phyloP scores from a whole-genome alignment of 2,888 invertebrate genomes.

The Volucella inflata region DNA sequence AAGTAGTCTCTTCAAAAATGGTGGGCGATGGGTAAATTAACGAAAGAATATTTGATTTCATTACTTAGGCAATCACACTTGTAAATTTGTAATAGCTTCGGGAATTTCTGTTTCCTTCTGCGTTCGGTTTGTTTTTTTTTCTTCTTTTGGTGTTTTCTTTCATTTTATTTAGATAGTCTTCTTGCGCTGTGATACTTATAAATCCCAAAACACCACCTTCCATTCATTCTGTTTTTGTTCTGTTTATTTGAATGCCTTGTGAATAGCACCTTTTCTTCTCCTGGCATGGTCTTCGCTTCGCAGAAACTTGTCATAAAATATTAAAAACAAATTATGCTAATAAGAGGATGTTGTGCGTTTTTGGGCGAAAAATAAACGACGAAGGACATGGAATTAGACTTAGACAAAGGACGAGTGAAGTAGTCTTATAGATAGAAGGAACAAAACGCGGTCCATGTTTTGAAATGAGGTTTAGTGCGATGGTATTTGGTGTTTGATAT shows the following conservation, averaged over 20 bases:
- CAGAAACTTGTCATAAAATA: slow-evolving; percentile 70
- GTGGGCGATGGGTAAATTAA: background rate
- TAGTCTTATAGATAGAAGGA: too few species aligned
- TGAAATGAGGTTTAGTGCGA: slow-evolving; percentile 9
- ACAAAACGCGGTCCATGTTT: background rate
- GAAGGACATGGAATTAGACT: background rate
- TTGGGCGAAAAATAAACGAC: slow-evolving; percentile 31
- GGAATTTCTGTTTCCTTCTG: slow-evolving; percentile 28
- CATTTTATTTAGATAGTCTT: slow-evolving; percentile 5
- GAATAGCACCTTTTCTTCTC: slow-evolving; percentile 25
- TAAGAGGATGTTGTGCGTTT: slow-evolving; percentile 58
- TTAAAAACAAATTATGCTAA: slow-evolving; percentile 73
- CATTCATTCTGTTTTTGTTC: too few species aligned
- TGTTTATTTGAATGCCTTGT: slow-evolving; percentile 33
- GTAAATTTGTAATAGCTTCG: slow-evolving; percentile 62
- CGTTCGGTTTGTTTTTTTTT: slow-evolving; percentile 18
- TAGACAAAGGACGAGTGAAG: background rate
- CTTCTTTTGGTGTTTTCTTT: background rate
- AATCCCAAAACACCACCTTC: slow-evolving; percentile 14
- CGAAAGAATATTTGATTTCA: slow-evolving; percentile 68
- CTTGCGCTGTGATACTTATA: background rate
- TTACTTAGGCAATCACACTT: slow-evolving; percentile 66
- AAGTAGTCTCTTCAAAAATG: background rate
- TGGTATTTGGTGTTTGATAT: background rate
- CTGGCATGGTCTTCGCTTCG: background rate